These are phyloP conservation scores for Drosophila kohkoa DNA, from an alignment of 1,140 invertebrate genomes.

Conservation along the genomic window DNA sequence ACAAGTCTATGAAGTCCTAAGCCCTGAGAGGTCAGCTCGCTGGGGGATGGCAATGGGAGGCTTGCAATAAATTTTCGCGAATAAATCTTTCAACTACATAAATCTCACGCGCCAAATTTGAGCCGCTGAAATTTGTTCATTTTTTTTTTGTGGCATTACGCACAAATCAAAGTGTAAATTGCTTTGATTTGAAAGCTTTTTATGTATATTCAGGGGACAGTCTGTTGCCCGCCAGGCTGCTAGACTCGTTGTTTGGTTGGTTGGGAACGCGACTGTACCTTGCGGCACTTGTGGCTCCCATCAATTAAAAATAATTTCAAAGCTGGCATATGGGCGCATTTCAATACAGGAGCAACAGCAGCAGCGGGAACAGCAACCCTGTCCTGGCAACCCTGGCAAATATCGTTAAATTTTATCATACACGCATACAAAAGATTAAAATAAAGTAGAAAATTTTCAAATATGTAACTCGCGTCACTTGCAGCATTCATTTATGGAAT, in stretches of 20 bases:
- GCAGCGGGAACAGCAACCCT: slow-evolving; percentile 5
- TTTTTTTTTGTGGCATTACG: slow-evolving; percentile 39
- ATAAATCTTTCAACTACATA: slow-evolving; percentile 83
- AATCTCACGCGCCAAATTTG: slow-evolving; percentile 79
- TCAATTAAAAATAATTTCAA: slow-evolving; percentile 80
- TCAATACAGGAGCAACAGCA: slow-evolving; percentile 7
- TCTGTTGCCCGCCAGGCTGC: slow-evolving; percentile 24
- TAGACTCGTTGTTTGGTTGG: slow-evolving; percentile 4
- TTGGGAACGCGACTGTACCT: slow-evolving; percentile 63
- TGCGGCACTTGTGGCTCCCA: slow-evolving; percentile 46
- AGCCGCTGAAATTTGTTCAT: slow-evolving; percentile 30
- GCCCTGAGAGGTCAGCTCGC: slow-evolving; percentile 48
- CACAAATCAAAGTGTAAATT: slow-evolving; percentile 82
- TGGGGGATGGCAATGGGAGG: slow-evolving; percentile 19
- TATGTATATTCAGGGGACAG: slow-evolving; percentile 26
- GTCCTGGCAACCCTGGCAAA: slow-evolving; percentile 42
- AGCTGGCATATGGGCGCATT: slow-evolving; percentile 69
- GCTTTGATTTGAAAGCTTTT: slow-evolving; percentile 82
- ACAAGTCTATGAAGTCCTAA: slow-evolving; percentile 76
- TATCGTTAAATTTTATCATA: slow-evolving; percentile 75
- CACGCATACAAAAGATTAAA: slow-evolving; percentile 68
- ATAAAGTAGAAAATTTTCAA: slow-evolving; percentile 74
- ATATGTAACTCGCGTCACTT: slow-evolving; percentile 57
- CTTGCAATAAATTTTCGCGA: slow-evolving; percentile 73
- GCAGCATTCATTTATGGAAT: slow-evolving; percentile 35